Evolutionary conservation across 2,797 vertebrate genomes (phyloP), one percentile per base, ranked within the genome.

Genomic region (Erpetoichthys calabaricus): DNA sequence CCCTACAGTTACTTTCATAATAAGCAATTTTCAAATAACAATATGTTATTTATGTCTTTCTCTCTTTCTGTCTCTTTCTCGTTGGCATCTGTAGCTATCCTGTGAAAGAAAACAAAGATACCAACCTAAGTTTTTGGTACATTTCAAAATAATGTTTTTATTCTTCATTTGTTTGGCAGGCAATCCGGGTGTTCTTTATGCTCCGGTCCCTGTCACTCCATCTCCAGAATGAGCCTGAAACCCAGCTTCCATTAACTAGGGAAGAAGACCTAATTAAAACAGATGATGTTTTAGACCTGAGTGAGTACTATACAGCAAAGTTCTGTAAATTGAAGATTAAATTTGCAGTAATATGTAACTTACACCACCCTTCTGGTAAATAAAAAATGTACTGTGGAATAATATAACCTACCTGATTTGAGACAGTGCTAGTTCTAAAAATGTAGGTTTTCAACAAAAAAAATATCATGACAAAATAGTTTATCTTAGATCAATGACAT

Each of bases 131-230:
- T 42, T 45, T 56, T 46, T 41, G 43, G 1, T 4, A 0, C 0
- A 3, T 44, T 45, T 60, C 47, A 3, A 44, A 44, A 7, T 3
- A 53, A 6, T 43, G 41, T 49, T 10, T 4, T 56, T 55, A 42
- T 43, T 59, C 4, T 64, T 44, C 63, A 56, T 45, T 42, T 47
- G 44, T 73, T 54, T 61, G n/a, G 68, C 61, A 99, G 96, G 94
- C 96, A 3, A 99, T 99, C 73, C 85, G 95, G 6, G 92, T 96
- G 56, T 96, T 98, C 82, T 97, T 99, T 73, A 96, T 98, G 92
- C 69, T 98, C 62, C 83, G 96, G 6, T 88, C 91, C 0, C 74
- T 98, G 55, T 97, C 93, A 0, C 81, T 96, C 52, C 88, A 92
- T 57, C 86, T 99, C 52, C 85, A 74, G 65, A 80, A 76, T 6